phyloP scores from a whole-genome alignment of 2,888 invertebrate species.

The Andrena chrysosceles region DNA sequence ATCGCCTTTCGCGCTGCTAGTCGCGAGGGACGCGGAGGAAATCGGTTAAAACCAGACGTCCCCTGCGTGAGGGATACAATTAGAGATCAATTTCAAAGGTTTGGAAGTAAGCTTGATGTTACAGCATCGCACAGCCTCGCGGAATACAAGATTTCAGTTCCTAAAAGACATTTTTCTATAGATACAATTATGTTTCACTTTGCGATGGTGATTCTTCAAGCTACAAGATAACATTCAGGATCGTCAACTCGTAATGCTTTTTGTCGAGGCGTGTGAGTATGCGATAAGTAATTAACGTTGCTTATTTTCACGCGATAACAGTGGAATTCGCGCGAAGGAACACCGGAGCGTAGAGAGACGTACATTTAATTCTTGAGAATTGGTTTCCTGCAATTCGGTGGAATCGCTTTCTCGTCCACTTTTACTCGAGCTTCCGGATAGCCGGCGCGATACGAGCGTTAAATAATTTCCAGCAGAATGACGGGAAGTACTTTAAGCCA shows the following conservation, averaged over 20 bases:
- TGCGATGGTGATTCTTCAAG: too few relatives aligned
- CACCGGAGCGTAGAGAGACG: slow-evolving; percentile 38
- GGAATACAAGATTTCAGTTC: background rate
- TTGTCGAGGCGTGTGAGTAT: too few relatives aligned
- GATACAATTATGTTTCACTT: too few relatives aligned
- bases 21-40: background rate
- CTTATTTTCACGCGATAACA: background rate
- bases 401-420: slow-evolving; percentile 24
- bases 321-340: slow-evolving; percentile 13
- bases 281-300: too few relatives aligned
- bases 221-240: too few relatives aligned
- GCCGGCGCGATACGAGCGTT: slow-evolving; percentile 48
- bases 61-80: background rate
- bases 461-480: slow-evolving; percentile 67
- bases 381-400: background rate
- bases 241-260: too few relatives aligned
- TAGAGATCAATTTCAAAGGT: background rate
- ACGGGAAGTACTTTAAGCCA: slow-evolving; percentile 67
- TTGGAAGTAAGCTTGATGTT: background rate
- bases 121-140: background rate
- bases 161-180: too few relatives aligned
- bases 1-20: slow-evolving; percentile 1
- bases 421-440: slow-evolving; percentile 11
- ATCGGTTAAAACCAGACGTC: background rate
- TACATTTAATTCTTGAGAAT: slow-evolving; percentile 7